phyloP scores from a whole-genome alignment of 2,113 vertebrate species.

The Ginglymostoma cirratum region DNA sequence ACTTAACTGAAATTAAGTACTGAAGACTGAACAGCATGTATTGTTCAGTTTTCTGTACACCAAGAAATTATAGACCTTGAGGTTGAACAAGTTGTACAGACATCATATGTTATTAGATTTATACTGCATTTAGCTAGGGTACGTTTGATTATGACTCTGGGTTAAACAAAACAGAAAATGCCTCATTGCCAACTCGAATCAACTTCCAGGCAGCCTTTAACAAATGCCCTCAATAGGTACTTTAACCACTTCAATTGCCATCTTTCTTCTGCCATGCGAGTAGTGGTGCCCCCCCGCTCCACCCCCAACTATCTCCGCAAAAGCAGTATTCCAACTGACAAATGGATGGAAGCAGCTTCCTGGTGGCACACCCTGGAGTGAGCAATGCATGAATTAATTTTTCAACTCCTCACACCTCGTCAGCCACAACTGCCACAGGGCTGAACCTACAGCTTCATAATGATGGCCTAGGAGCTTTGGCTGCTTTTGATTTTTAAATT shows the following conservation, averaged over 20 bases:
- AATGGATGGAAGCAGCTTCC: not conserved
- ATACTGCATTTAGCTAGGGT: not conserved
- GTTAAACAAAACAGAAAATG: not conserved
- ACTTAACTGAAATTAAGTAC: not conserved
- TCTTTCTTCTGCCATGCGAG: not conserved
- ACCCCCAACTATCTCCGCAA: no score
- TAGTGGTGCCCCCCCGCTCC: not conserved
- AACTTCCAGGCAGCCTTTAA: not conserved
- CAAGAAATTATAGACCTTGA: not conserved
- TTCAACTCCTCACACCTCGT: not conserved
- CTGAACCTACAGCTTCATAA: not conserved
- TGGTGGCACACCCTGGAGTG: not conserved
- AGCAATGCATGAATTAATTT: not conserved
- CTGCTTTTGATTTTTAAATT: not conserved
- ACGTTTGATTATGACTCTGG: not conserved
- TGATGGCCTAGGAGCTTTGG: no score
- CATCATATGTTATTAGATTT: not conserved
- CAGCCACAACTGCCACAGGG: not conserved
- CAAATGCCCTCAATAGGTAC: not conserved
- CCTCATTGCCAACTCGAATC: not conserved
- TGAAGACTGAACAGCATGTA: slow-evolving; percentile 3
- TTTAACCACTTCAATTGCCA: not conserved
- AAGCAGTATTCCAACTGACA: not conserved
- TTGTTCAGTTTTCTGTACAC: not conserved
- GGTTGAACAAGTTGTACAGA: slow-evolving; percentile 13